These are phyloP conservation scores for Trichonephila clavata DNA, from an alignment of 1,140 invertebrate species.

Conservation along the genomic window DNA sequence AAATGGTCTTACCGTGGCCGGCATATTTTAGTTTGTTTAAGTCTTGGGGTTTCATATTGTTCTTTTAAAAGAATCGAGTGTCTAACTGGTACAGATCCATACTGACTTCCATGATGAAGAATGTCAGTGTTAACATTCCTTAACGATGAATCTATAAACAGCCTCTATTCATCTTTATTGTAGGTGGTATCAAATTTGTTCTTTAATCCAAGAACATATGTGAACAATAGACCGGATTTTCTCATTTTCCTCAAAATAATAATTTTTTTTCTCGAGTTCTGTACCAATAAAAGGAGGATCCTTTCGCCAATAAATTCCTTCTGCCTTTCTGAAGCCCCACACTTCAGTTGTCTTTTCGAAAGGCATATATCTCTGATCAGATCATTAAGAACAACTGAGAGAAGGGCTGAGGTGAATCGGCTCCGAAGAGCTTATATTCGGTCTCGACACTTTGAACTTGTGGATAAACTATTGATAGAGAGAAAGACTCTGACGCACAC, in stretches of 20 bases:
- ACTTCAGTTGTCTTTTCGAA: too few relatives aligned
- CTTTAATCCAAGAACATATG: not conserved
- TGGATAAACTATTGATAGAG: too few relatives aligned
- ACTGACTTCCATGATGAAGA: not conserved
- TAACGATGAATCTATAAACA: not conserved
- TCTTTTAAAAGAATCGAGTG: not conserved
- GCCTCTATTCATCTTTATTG: not conserved
- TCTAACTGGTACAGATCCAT: not conserved
- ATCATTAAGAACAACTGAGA: too few relatives aligned
- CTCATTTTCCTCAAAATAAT: not conserved
- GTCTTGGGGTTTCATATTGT: not conserved
- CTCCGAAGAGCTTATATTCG: accelerated
- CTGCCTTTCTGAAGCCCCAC: too few relatives aligned
- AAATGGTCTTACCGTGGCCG: not conserved
- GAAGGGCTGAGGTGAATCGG: too few relatives aligned
- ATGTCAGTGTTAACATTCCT: not conserved
- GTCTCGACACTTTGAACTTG: too few relatives aligned
- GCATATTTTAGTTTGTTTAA: not conserved
- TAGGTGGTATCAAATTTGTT: not conserved
- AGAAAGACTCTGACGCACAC: too few relatives aligned
- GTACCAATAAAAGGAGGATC: too few relatives aligned
- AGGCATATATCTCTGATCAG: too few relatives aligned
- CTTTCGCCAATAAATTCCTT: too few relatives aligned
- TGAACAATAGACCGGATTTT: not conserved
- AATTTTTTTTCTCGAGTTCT: not conserved